Percentiles rank a stretch among this genome's conserved stretches.
Conservation (phyloP, 1,140 invertebrate species). For the Tachypleus tridentatus region DNA sequence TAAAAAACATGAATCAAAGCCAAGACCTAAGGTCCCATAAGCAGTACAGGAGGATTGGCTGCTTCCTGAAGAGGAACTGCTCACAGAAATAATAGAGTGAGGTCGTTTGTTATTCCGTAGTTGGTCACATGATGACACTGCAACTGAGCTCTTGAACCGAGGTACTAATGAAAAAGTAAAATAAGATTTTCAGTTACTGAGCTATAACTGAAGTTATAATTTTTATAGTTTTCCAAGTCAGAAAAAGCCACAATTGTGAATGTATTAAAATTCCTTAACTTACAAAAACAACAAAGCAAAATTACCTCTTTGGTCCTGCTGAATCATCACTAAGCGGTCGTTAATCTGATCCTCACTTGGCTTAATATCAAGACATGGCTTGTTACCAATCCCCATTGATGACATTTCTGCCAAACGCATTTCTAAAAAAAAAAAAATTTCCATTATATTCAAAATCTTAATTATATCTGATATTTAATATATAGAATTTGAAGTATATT, state of each 20-base stretch:
- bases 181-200: neutral
- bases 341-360: slow-evolving; percentile 21
- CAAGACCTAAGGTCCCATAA: slow-evolving; percentile 35
- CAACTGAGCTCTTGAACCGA: slow-evolving; percentile 57
- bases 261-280: too few relatives aligned
- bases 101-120: slow-evolving; percentile 52
- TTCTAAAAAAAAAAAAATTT: slow-evolving; percentile 6
- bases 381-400: slow-evolving; percentile 21
- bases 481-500: too few relatives aligned
- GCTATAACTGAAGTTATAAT: too few relatives aligned
- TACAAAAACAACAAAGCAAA: too few relatives aligned
- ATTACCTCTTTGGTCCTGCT: slow-evolving; percentile 15
- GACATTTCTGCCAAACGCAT: slow-evolving; percentile 19
- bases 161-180: neutral
- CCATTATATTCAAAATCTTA: too few relatives aligned
- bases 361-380: slow-evolving; percentile 20
- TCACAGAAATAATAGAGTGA: slow-evolving; percentile 68
- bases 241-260: too few relatives aligned
- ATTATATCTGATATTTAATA: too few relatives aligned
- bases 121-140: slow-evolving; percentile 44
- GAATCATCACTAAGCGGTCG: slow-evolving; percentile 17
- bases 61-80: slow-evolving; percentile 42
- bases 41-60: slow-evolving; percentile 23
- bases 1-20: slow-evolving; percentile 43
- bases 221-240: too few relatives aligned